Evolutionary conservation across 2,888 invertebrate species (phyloP).

Genomic region (Dynastes hyllus): DNA sequence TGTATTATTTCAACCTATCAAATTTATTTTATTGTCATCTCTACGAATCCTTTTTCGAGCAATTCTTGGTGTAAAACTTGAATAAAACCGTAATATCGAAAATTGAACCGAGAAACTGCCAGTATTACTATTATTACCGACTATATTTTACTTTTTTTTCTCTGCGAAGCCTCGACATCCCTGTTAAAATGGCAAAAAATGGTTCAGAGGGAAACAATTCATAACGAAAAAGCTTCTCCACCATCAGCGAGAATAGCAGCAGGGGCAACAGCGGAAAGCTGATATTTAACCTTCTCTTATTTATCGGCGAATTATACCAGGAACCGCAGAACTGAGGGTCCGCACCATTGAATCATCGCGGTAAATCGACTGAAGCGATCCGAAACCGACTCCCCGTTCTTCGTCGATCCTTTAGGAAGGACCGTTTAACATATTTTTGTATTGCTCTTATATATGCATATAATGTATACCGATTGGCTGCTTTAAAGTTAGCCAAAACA

Average conservation of each 20-base stretch:
- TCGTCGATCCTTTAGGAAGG: no score
- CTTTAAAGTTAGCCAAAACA: background rate
- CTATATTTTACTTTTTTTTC: conserved; percentile 1
- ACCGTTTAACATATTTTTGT: conserved; percentile 45
- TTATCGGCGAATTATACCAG: conserved; percentile 28
- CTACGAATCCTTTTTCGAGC: no score
- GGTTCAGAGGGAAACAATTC: no score
- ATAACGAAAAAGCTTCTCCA: background rate
- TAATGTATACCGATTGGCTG: background rate
- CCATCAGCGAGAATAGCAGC: background rate
- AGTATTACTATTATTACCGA: background rate
- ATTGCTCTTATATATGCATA: conserved; percentile 6
- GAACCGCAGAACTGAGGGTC: conserved; percentile 6
- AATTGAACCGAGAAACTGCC: no score
- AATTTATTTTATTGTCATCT: no score
- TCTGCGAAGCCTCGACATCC: background rate
- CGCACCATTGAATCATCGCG: conserved; percentile 9
- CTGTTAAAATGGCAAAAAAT: no score
- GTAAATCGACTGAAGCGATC: conserved; percentile 23
- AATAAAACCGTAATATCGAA: no score
- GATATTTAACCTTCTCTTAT: conserved; percentile 14
- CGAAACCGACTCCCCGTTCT: conserved; percentile 15
- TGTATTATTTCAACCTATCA: no score
- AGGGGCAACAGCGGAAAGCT: background rate
- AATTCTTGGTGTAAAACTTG: no score